Conservation (phyloP, 2,888 invertebrate genomes). For the Megastigmus dorsalis region DNA sequence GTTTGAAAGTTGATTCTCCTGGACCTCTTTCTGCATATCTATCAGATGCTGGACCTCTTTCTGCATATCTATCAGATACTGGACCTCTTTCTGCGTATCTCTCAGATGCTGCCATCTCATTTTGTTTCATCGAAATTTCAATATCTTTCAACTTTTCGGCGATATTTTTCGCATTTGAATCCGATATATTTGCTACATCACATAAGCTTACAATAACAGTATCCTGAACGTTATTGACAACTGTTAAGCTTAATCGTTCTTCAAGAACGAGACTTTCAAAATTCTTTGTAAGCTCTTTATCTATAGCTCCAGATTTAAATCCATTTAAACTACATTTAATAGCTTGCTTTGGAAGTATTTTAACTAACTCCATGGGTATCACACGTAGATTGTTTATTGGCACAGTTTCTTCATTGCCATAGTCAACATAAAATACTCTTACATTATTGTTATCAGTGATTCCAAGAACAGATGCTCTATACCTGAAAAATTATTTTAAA, state of each 20-base stretch:
- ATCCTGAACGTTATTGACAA: constrained; percentile 76
- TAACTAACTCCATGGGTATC: constrained; percentile 80
- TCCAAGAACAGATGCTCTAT: constrained; percentile 87
- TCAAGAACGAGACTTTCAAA: constrained; percentile 84
- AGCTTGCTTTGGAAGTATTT: constrained; percentile 82
- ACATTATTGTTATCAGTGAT: constrained; percentile 78
- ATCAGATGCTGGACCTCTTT: too few relatives aligned
- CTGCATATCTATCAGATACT: constrained; percentile 7
- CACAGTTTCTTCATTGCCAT: constrained; percentile 93
- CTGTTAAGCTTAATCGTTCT: constrained; percentile 78
- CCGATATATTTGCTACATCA: constrained; percentile 71
- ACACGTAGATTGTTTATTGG: constrained; percentile 78
- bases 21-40: too few relatives aligned
- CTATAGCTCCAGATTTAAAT: constrained; percentile 77
- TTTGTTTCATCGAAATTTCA: constrained; percentile 30
- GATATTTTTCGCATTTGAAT: constrained; percentile 11
- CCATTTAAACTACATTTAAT: constrained; percentile 86
- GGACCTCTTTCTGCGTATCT: constrained; percentile 1
- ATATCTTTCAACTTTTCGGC: constrained; percentile 16
- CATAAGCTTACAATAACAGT: constrained; percentile 80
- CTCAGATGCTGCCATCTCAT: neutral
- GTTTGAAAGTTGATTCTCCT: constrained; percentile 25
- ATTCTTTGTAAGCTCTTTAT: constrained; percentile 77
- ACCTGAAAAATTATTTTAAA: constrained; percentile 71
- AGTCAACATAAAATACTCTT: constrained; percentile 92